Percentiles rank a stretch among this genome's conserved stretches.
These are phyloP conservation scores for Heliconius sara DNA, from an alignment of 2,888 invertebrate genomes.

Conservation along the genomic window DNA sequence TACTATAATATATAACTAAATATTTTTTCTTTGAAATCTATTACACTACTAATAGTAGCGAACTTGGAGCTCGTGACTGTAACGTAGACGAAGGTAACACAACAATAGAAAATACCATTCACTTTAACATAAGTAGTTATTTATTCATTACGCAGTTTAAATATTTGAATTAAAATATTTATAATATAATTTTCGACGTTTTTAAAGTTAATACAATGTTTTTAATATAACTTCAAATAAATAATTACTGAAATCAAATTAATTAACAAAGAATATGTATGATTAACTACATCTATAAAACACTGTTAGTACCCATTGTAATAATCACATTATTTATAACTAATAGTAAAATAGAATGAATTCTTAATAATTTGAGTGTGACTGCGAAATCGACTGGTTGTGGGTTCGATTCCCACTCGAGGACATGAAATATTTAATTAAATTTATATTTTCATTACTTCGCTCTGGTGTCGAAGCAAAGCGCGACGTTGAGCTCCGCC, in stretches of 20 bases:
- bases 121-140: constrained; percentile 33
- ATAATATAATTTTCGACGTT: neutral
- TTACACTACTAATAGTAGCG: constrained; percentile 34
- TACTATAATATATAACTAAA: neutral
- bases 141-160: constrained; percentile 20
- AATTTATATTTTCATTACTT: too few species aligned
- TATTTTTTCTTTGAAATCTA: constrained; percentile 19
- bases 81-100: constrained; percentile 41
- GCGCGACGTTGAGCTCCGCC: too few species aligned
- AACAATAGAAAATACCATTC: constrained; percentile 42
- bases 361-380: neutral
- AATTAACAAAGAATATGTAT: neutral
- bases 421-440: too few species aligned
- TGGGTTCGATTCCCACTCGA: too few species aligned
- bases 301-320: neutral
- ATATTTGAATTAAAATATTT: constrained; percentile 11
- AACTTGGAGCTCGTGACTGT: constrained; percentile 40
- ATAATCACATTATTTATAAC: neutral
- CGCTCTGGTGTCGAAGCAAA: too few species aligned
- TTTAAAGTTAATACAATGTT: neutral
- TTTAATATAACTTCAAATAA: neutral
- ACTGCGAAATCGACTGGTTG: too few species aligned
- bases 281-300: neutral
- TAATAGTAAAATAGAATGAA: neutral
- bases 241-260: neutral